phyloP scores from a whole-genome alignment of 1,140 invertebrate genomes.

The Drosophila simulans region DNA sequence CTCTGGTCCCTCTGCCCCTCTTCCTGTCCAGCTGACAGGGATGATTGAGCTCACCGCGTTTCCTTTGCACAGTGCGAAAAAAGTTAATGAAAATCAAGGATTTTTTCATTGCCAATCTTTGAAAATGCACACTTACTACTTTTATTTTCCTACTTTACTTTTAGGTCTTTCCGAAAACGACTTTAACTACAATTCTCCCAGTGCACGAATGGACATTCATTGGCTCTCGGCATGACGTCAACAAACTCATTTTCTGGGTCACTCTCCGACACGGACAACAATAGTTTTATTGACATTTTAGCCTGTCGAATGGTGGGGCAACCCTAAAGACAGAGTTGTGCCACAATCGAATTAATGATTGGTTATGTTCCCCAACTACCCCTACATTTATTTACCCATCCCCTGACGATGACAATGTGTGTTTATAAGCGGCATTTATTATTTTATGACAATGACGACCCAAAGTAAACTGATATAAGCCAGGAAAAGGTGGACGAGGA shows the following conservation, averaged over 20 bases:
- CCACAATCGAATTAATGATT: slow-evolving; percentile 59
- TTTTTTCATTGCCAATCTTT: background rate
- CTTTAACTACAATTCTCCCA: background rate
- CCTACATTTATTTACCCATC: background rate
- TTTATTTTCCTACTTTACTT: no score
- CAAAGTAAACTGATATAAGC: slow-evolving; percentile 35
- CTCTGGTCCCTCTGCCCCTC: background rate
- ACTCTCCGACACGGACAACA: slow-evolving; percentile 38
- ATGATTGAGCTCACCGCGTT: slow-evolving; percentile 33
- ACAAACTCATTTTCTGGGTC: slow-evolving; percentile 41
- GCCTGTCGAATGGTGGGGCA: slow-evolving; percentile 24
- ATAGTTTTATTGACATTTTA: slow-evolving; percentile 55
- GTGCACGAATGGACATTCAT: slow-evolving; percentile 12
- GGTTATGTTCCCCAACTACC: slow-evolving; percentile 14
- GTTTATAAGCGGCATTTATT: slow-evolving; percentile 73
- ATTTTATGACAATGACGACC: slow-evolving; percentile 65
- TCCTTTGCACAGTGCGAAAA: slow-evolving; percentile 24
- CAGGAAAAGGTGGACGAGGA: slow-evolving; percentile 1
- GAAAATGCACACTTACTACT: no score
- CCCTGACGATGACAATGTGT: slow-evolving; percentile 43
- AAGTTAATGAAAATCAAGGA: background rate
- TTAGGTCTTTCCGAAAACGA: no score
- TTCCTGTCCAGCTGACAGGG: slow-evolving; percentile 48
- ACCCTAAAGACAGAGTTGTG: slow-evolving; percentile 36
- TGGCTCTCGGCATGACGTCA: slow-evolving; percentile 45